Evolutionary conservation across 2,113 vertebrate species (phyloP), one percentile per base, ranked within the genome.

Genomic region (Callipepla californica): DNA sequence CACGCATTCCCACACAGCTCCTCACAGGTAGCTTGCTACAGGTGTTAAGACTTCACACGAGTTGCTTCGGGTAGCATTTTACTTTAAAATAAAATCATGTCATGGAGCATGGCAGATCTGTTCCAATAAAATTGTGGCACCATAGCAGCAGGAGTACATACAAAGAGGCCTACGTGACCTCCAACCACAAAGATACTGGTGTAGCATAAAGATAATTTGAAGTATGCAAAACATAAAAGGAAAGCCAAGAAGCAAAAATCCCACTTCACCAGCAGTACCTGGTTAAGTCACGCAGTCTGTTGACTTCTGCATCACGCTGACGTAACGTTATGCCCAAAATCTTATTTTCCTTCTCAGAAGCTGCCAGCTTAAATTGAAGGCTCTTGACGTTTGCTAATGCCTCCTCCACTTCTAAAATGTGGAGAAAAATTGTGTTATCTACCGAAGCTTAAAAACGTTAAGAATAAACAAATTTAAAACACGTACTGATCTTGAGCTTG

Each of bases 301-400:
- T 96, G 22, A 98, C 96, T 97, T 99, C 98, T 19, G 98, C 97
- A 91, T 98, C 98, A 72, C 97, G 98, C 91, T 98, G 98, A 85
- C 97, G 97, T 65, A 98, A 93, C 0, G 98, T 97, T 67, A 98
- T 97, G 34, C 93, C 97, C 95, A 99, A 82, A 92, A 98, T 97
- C n/a, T 94, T 96, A 67, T 98, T 99, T 95, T 98, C 98, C 72
- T 97, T 98, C 89, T 98, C 98, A 12, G 96, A 93, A 45, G 97
- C 95, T 94, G 98, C 96, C 81, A 99, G 94, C 51, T 97, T 98
- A 91, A 97, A 97, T 77, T 91, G 98, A 34, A 97, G 96, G 74
- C 66, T 98, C 90, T 98, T 98, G 97, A 98, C 69, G 14, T 97
- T 98, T 96, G 92, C 90, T 75, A 97, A 90, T 19, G 93, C 89